Evolutionary conservation across 2,113 vertebrate genomes (phyloP), one percentile per base, ranked within the genome.

Genomic region (Cyprinodon tularosa): DNA sequence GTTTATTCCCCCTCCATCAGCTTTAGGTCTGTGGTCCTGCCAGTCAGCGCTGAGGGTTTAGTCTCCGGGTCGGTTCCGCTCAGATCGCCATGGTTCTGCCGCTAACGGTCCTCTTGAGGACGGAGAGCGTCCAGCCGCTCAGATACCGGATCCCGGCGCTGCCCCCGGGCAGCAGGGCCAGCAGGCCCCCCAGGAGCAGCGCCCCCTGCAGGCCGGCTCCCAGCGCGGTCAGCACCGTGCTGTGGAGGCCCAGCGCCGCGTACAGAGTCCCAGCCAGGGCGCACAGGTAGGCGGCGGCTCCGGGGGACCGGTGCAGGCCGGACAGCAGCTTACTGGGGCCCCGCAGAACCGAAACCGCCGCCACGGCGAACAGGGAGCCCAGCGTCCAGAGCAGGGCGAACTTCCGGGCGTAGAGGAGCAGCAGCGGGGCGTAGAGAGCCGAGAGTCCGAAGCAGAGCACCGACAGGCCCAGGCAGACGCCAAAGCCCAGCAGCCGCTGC

Each of bases 341-440:
- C 0, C 96, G 95, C 47, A 98, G 91, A 3, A 96, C 78, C 44
- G 92, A 95, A 2, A 84, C 94, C 4, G 95, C 94, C 0, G 88
- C 76, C 57, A 97, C 88, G 3, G 95, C 96, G 48, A 97, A 95
- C 1, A 92, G 84, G 0, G 97, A 98, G 0, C 97, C 97, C 4
- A 98, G 92, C 0, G 97, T 96, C 96, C 97, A 98, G 1, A 98
- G 94, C 68, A 98, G 88, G 0, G 96, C 96, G 88, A 98, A 98
- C 84, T 97, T 98, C 44, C 96, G 95, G 1, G 96, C 96, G 74
- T 96, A 96, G 36, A 97, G 92, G 50, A 96, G 89, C 80, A 98
- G 86, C 74, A 96, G 83, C 6, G 97, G 96, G 0, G 93, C 95
- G 65, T 96, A 96, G 0, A 98, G 89, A 1, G 93, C 93, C 0